Conservation (phyloP, 2,113 vertebrate species). For the Carettochelys insculpta region DNA sequence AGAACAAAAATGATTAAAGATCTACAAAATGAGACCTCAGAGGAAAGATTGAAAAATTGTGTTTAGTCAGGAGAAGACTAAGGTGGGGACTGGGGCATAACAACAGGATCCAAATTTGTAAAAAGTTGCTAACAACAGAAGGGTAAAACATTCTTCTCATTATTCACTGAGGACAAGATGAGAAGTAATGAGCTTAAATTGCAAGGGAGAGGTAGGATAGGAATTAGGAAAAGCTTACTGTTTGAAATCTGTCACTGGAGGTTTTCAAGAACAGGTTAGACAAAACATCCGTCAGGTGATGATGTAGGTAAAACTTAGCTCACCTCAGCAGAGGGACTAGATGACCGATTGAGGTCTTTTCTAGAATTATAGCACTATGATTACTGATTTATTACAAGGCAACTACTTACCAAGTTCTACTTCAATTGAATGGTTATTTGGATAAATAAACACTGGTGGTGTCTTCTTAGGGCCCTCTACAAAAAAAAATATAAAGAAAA, state of each 20-base stretch:
- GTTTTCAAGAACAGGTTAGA: no score
- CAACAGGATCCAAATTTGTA: neutral
- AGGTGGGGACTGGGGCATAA: neutral
- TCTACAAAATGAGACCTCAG: neutral
- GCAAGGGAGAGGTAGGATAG: neutral
- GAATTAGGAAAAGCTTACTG: neutral
- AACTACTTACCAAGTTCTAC: conserved; percentile 80
- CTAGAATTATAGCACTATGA: neutral
- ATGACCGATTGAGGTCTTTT: neutral
- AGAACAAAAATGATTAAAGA: neutral
- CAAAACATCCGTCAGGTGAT: neutral
- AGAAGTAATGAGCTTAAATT: neutral
- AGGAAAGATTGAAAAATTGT: neutral
- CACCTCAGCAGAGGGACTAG: neutral
- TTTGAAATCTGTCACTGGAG: neutral
- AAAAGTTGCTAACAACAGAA: neutral
- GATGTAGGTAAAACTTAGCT: neutral
- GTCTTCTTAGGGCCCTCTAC: conserved; percentile 34
- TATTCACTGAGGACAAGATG: neutral
- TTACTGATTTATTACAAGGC: neutral
- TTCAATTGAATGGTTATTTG: conserved; percentile 77
- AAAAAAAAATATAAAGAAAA: neutral
- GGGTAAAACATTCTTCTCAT: neutral
- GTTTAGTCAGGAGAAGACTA: neutral
- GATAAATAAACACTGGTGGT: conserved; percentile 77